Evolutionary conservation across 2,797 vertebrate genomes (phyloP).

Genomic region (Argyrosomus regius): DNA sequence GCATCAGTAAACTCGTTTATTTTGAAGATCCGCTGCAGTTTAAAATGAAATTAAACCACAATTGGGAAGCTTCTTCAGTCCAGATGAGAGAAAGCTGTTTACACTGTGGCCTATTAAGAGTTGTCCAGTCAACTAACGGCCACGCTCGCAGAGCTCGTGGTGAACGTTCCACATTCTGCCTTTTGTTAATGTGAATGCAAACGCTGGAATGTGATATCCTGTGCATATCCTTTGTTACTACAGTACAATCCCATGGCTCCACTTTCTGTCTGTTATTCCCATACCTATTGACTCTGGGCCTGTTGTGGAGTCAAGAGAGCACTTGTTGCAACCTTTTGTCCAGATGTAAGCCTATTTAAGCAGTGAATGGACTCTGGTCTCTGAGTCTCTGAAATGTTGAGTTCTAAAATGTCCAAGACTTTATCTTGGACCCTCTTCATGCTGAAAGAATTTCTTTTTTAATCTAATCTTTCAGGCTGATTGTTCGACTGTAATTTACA

Average conservation of each 20-base stretch:
- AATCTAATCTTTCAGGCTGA: conserved; percentile 1
- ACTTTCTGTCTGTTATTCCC: conserved; percentile 70
- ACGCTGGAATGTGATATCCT: conserved; percentile 83
- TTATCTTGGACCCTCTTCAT: neutral
- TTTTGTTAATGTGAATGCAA: conserved; percentile 81
- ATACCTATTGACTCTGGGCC: conserved; percentile 72
- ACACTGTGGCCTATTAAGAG: conserved; percentile 59
- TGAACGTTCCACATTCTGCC: conserved; percentile 80
- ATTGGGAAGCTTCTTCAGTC: neutral
- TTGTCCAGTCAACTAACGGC: conserved; percentile 53
- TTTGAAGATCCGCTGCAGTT: neutral
- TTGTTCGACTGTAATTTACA: conserved; percentile 26
- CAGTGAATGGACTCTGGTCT: conserved; percentile 21
- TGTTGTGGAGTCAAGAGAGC: conserved; percentile 71
- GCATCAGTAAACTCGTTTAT: neutral
- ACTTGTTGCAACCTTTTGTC: conserved; percentile 70
- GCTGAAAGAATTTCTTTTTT: neutral
- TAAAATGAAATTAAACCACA: neutral
- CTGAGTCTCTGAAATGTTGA: conserved; percentile 41
- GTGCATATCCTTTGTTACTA: conserved; percentile 85
- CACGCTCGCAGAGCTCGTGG: conserved; percentile 45
- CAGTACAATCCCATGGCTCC: conserved; percentile 75
- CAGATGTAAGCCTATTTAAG: conserved; percentile 54
- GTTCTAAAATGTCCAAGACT: conserved; percentile 15
- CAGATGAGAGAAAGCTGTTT: conserved; percentile 26